Conservation (phyloP, 1,140 invertebrate genomes). For the Drosophila neocordata region DNA sequence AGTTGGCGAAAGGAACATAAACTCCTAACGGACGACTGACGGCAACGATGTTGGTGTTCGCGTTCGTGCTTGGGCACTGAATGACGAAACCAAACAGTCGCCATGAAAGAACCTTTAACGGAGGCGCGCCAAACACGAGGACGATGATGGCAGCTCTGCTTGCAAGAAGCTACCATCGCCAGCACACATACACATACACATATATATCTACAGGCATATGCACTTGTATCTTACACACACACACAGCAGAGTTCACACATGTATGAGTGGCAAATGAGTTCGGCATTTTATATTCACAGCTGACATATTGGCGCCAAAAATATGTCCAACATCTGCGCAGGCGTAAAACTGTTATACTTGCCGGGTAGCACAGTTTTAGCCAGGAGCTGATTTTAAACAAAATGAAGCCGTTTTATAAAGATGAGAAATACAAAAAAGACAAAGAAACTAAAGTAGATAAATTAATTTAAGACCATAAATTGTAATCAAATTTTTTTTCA, state of each 20-base stretch:
- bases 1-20: conserved; percentile 44
- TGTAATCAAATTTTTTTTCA: too few relatives aligned
- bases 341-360: conserved; percentile 50
- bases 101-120: conserved; percentile 41
- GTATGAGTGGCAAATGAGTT: conserved; percentile 51
- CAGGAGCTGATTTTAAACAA: conserved; percentile 21
- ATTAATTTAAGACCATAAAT: too few relatives aligned
- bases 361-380: conserved; percentile 35
- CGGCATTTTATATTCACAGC: conserved; percentile 46
- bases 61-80: conserved; percentile 58
- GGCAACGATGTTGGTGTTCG: conserved; percentile 42
- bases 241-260: background rate
- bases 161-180: conserved; percentile 74
- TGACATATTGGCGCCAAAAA: conserved; percentile 73
- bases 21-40: conserved; percentile 22
- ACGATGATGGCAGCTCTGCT: conserved; percentile 74
- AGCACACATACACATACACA: conserved; percentile 28
- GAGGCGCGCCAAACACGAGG: conserved; percentile 62
- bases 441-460: too few relatives aligned
- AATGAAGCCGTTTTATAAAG: background rate
- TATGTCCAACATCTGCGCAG: conserved; percentile 35
- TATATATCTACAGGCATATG: conserved; percentile 11
- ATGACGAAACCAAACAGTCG: conserved; percentile 51
- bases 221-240: conserved; percentile 13
- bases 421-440: too few relatives aligned